Base-by-base conservation (phyloP, 1,140 invertebrate species). In the Microplitis demolitor region DNA sequence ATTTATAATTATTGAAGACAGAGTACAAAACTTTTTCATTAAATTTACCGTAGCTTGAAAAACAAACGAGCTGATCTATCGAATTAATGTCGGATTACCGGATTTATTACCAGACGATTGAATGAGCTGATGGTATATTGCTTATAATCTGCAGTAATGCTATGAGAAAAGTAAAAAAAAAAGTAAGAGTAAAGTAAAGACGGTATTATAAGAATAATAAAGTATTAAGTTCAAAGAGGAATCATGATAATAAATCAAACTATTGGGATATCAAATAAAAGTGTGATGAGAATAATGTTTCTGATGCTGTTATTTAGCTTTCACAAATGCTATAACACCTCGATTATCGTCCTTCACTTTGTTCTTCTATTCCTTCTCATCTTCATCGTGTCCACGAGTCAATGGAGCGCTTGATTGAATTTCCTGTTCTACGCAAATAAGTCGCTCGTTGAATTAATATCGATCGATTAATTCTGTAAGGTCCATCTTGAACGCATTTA, bases 361-460 rank as follows among this genome's bases (percentile, higher is more conserved):
- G 24, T 50, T 37, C 14, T 64, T 24, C 14, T 50, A 64, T 45
- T 50, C 34, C 11, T 50, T 50, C 62, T 50, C 16, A 35, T 50
- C 24, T 31, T 50, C 50, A 34, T 67, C 6, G 14, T 45, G 66
- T 67, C 66, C 31, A 64, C 69, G 69, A 74, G 69, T 71, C 73
- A 71, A 74, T 74, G 69, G 69, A 71, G 69, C 73, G 73, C 63
- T 71, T 74, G 73, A 74, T 74, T 74, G 73, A 74, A 74, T 74
- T 74, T 66, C 63, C 73, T 71, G 62, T 54, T 70, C 54, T 74
- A 67, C 54, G 69, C 73, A 74, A 74, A 71, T 71, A 74, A 74
- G 73, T 74, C 69, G 63, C 61, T 74, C 63, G 68, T 74, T 74
- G 73, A 74, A 74, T 74, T 74, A 74, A 74, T 74, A 74, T 67